A percentile compares a stretch with the other conserved stretches of the same genome.
phyloP scores from a whole-genome alignment of 2,797 vertebrate genomes.

The Coilia nasus region DNA sequence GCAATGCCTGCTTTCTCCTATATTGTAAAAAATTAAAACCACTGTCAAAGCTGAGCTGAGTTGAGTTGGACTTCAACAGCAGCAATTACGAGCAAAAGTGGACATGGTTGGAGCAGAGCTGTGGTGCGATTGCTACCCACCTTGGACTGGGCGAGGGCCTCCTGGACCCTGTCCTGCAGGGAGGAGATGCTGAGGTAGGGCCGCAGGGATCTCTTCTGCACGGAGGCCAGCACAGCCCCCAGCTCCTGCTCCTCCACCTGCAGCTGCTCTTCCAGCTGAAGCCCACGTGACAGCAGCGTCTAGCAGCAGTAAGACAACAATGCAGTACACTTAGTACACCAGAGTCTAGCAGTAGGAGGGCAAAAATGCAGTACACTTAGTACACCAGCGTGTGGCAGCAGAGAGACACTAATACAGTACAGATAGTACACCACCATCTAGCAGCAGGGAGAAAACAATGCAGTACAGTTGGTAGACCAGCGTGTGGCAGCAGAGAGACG shows the following conservation, averaged over 20 bases:
- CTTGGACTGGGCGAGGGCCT: conserved; percentile 52
- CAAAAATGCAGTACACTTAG: no score
- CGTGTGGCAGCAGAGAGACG: no score
- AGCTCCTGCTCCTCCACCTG: conserved; percentile 65
- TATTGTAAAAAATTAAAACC: no score
- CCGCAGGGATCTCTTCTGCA: conserved; percentile 59
- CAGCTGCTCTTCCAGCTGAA: conserved; percentile 68
- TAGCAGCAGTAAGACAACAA: conserved; percentile 43
- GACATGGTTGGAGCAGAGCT: neutral
- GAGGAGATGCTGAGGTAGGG: conserved; percentile 56
- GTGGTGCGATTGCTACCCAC: conserved; percentile 25
- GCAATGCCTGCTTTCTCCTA: no score
- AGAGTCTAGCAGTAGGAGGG: no score
- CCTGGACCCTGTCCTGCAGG: conserved; percentile 68
- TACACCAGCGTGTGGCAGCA: no score
- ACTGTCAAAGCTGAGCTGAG: no score
- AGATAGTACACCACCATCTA: no score
- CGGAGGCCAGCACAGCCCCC: conserved; percentile 56
- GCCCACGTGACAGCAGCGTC: conserved; percentile 71
- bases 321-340: no score
- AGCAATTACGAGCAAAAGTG: no score
- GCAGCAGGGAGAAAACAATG: neutral
- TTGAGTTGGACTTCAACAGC: no score
- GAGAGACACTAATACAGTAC: neutral
- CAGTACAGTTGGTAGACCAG: neutral